These are phyloP conservation scores for Acanthopagrus latus DNA, from an alignment of 2,797 vertebrate species.

Conservation along the genomic window DNA sequence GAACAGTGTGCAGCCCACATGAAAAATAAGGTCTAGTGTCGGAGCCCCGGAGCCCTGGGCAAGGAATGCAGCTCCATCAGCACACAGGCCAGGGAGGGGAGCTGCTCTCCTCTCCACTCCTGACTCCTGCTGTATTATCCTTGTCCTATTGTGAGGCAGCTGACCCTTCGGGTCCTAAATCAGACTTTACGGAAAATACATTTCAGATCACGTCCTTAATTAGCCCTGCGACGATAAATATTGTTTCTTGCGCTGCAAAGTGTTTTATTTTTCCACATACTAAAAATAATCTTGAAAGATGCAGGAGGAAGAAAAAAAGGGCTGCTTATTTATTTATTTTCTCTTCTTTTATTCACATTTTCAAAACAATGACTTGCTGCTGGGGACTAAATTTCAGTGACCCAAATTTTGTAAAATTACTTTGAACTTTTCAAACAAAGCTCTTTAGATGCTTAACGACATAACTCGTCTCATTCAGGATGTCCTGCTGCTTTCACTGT, in stretches of 20 bases:
- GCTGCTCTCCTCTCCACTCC: constrained; percentile 65
- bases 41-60: constrained; percentile 83
- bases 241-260: constrained; percentile 64
- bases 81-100: constrained; percentile 75
- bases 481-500: constrained; percentile 48
- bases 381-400: constrained; percentile 77
- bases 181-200: constrained; percentile 67
- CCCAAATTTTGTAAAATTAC: constrained; percentile 81
- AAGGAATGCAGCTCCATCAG: constrained; percentile 83
- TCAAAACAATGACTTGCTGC: constrained; percentile 70
- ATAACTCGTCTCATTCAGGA: constrained; percentile 45
- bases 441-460: constrained; percentile 51
- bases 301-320: constrained; percentile 35
- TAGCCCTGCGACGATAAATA: constrained; percentile 73
- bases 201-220: constrained; percentile 80
- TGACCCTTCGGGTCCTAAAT: constrained; percentile 76
- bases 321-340: constrained; percentile 67
- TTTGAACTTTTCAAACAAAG: constrained; percentile 82
- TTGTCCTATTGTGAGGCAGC: constrained; percentile 71
- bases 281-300: constrained; percentile 67
- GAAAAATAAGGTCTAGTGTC: constrained; percentile 84
- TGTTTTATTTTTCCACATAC: constrained; percentile 60
- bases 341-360: constrained; percentile 56
- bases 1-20: constrained; percentile 83
- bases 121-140: constrained; percentile 77